These are phyloP conservation scores for Phthorimaea operculella DNA, from an alignment of 1,140 invertebrate genomes.

Conservation along the genomic window DNA sequence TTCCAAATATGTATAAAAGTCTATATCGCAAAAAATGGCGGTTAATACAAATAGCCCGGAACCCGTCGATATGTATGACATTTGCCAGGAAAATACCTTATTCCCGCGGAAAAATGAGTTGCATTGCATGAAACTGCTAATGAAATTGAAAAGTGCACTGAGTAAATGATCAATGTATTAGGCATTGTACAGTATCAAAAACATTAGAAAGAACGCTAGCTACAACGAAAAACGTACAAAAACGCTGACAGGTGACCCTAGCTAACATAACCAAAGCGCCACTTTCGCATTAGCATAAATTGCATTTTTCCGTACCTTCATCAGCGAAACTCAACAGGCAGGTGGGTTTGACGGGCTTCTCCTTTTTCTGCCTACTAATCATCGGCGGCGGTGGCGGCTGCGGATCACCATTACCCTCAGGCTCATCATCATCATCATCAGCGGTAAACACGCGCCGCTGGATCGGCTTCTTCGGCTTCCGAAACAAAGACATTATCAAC, in stretches of 20 bases:
- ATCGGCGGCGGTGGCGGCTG: constrained; percentile 49
- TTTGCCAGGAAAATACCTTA: no score
- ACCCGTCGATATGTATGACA: no score
- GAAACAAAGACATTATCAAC: constrained; percentile 81
- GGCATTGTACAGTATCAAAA: no score
- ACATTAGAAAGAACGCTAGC: no score
- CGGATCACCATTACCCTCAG: constrained; percentile 66
- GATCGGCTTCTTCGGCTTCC: constrained; percentile 85
- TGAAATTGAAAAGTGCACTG: no score
- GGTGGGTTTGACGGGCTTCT: constrained; percentile 68
- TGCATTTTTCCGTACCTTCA: constrained; percentile 69
- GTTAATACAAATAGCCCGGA: no score
- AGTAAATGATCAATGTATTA: no score
- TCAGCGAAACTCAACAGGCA: constrained; percentile 84
- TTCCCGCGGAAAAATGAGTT: no score
- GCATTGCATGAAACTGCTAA: no score
- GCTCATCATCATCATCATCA: constrained; percentile 81
- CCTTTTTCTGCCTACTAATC: constrained; percentile 50
- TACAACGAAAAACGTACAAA: neutral
- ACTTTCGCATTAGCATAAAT: neutral
- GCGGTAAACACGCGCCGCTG: constrained; percentile 81
- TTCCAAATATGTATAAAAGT: no score
- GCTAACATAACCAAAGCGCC: neutral
- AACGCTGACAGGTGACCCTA: neutral
- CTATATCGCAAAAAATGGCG: no score